A percentile compares a stretch with the other conserved stretches of the same genome.
These are phyloP conservation scores for Leptonema lineaticorne DNA, from an alignment of 1,140 invertebrate species.

Conservation along the genomic window DNA sequence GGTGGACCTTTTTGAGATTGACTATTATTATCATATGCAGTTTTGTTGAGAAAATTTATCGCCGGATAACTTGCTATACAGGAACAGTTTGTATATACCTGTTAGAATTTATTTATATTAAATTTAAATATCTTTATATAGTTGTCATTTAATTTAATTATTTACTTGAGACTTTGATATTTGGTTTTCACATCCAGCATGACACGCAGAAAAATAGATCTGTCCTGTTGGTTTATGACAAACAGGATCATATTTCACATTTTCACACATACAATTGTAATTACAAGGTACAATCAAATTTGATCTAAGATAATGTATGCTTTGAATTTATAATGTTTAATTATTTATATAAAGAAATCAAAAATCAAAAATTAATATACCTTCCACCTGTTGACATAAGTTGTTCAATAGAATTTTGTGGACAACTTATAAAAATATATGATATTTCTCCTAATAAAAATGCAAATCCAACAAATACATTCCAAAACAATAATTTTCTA, in stretches of 20 bases:
- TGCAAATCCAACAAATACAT: slow-evolving; percentile 61
- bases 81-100: slow-evolving; percentile 39
- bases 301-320: slow-evolving; percentile 47
- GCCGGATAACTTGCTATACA: slow-evolving; percentile 30
- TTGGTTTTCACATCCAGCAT: slow-evolving; percentile 58
- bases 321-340: neutral
- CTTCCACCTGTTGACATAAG: slow-evolving; percentile 45
- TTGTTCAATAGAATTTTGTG: slow-evolving; percentile 48
- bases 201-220: slow-evolving; percentile 65
- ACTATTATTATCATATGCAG: neutral
- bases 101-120: neutral
- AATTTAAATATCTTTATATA: neutral
- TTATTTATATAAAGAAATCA: neutral
- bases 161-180: slow-evolving; percentile 36
- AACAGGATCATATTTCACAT: slow-evolving; percentile 60
- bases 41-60: slow-evolving; percentile 29
- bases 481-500: slow-evolving; percentile 63
- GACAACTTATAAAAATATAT: slow-evolving; percentile 63
- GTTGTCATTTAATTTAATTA: neutral
- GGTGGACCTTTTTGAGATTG: slow-evolving; percentile 17
- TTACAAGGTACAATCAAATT: slow-evolving; percentile 59
- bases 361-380: slow-evolving; percentile 42
- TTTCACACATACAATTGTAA: slow-evolving; percentile 56
- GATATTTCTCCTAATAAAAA: slow-evolving; percentile 56
- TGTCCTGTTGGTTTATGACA: slow-evolving; percentile 57